Base-by-base conservation (phyloP, 2,888 invertebrate species). In the Callinectes sapidus region DNA sequence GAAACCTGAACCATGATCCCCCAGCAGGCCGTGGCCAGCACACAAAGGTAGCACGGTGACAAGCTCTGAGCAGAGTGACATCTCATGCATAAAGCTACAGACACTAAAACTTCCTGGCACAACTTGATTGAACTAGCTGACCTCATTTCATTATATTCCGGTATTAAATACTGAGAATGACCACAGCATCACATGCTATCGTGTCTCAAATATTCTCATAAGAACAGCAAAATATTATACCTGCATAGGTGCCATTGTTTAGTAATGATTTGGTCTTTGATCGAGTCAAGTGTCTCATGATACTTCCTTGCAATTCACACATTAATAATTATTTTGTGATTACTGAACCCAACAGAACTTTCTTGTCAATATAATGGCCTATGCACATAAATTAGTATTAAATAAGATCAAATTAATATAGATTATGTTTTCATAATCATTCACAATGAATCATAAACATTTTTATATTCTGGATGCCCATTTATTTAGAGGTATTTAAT, bases 31-130 rank as follows among this genome's bases (percentile, higher is more conserved):
- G 61, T 32, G 81, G 55, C 81, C 35, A 42, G 81, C 48, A 90
- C 90, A 90, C 35, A 28, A 77, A 81, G 85, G 85, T 61, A 86
- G 61, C 86, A 90, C 61, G 28, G 39, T 81, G 85, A 90, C 90
- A 86, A 90, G 90, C 90, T 85, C 81, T 85, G 85, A 55, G 81
- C 54, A 42, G 77, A 90, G 48, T 81, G 85, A 90, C 90, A 86
- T 90, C 54, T 86, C 90, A 90, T 90, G 90, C 90, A 90, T 86
- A 61, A 90, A 90, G 86, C 90, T 86, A 90, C 90, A 87, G 85
- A 85, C n/a, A 90, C 86, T 90, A 90, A 61, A 86, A 90, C 90
- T 90, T 90, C 90, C 90, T 90, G 90, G 90, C 90, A 90, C 16
- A 86, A 87, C 55, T 85, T 88, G 88, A 35, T 77, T 13, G 8